Base-by-base conservation (phyloP, 2,797 vertebrate species). In the Sebastes aleutianus region DNA sequence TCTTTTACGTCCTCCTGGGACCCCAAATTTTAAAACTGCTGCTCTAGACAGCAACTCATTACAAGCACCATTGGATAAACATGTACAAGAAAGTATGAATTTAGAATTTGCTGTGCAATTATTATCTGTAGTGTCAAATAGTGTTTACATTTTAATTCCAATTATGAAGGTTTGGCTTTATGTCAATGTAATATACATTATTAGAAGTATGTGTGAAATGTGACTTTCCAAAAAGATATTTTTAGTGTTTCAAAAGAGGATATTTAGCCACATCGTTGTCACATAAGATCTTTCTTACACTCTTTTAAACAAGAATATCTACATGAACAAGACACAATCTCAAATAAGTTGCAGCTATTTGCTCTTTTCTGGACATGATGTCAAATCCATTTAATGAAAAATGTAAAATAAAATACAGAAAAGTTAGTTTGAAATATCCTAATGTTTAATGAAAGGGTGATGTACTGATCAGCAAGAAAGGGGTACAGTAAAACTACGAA, bases 361-460 rank as follows among this genome's bases (percentile, higher is more conserved):
- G 26, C 74, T 83, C 73, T 71, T 85, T 85, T 93, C 84, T 92
- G 63, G 77, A 91, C 76, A 90, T 80, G 10, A 43, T 74, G 70
- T 79, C 75, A 84, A 89, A 91, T 91, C 61, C 65, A 77, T 91
- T 93, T 88, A 84, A 91, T 86, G 82, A 87, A 87, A 86, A 94
- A 86, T 79, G 69, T 69, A 89, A 95, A 95, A 94, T 91, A 93
- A 92, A 88, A 91, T 93, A 95, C 91, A 95, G 92, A 94, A 94
- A 91, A 81, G 82, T 76, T 87, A 87, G 92, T 95, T 96, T 94
- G 88, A 95, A 95, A 95, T 93, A 93, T 95, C 93, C 96, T 96
- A 96, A 94, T 88, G 92, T 96, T 96, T 96, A 96, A 96, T 96
- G 94, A 96, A 93, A 94, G 89, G 89, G 89, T 95, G 92, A 92